Percentiles rank a stretch among this genome's conserved stretches.
Evolutionary conservation across 2,888 invertebrate genomes (phyloP).

Genomic region (Agrochola lychnidis): DNA sequence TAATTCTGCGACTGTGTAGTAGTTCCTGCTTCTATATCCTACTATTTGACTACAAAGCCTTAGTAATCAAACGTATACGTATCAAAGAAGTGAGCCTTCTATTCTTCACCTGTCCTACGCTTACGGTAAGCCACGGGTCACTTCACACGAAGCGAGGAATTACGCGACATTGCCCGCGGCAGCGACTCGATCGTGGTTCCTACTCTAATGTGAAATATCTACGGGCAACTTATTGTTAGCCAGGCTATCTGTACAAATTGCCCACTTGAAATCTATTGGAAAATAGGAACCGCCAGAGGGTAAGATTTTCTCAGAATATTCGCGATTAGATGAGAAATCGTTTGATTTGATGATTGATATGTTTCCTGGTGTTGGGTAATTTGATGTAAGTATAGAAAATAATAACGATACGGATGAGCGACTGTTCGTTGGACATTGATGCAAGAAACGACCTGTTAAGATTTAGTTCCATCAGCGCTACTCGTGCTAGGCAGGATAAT

Average conservation of each 20-base stretch:
- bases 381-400: constrained; percentile 47
- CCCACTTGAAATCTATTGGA: constrained; percentile 66
- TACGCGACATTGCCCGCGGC: constrained; percentile 64
- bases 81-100: constrained; percentile 37
- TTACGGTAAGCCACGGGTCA: constrained; percentile 68
- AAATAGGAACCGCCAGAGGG: constrained; percentile 60
- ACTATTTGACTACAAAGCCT: not conserved
- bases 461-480: not conserved
- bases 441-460: not conserved
- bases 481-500: not conserved
- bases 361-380: constrained; percentile 59
- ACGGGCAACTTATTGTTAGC: constrained; percentile 61
- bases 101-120: constrained; percentile 36
- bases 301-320: constrained; percentile 58
- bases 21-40: not conserved
- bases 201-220: constrained; percentile 52
- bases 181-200: constrained; percentile 44
- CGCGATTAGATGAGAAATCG: constrained; percentile 58
- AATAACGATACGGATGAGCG: constrained; percentile 29
- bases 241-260: constrained; percentile 62
- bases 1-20: not conserved
- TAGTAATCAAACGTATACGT: not conserved
- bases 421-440: constrained; percentile 6
- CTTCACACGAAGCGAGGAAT: constrained; percentile 67
- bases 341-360: constrained; percentile 57